These are phyloP conservation scores for Alloplasta piceator DNA, from an alignment of 2,888 invertebrate genomes.

Conservation along the genomic window DNA sequence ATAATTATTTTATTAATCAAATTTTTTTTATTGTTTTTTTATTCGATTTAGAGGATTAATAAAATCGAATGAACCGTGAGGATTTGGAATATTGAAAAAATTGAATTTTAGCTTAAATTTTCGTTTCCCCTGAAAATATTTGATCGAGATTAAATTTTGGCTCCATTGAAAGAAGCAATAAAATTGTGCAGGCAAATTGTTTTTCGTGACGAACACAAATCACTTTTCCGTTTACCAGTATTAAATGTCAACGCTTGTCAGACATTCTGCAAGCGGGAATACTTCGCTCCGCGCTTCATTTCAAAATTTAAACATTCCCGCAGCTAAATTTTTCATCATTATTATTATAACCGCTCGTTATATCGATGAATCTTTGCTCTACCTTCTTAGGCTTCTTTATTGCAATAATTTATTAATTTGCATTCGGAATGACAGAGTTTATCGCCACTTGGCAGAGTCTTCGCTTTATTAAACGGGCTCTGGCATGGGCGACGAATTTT, in stretches of 20 bases:
- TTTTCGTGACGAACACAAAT: not conserved
- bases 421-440: constrained; percentile 48
- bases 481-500: constrained; percentile 53
- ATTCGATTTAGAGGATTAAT: too few relatives aligned
- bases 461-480: constrained; percentile 52
- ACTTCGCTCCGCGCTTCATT: constrained; percentile 13
- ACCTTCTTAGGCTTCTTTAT: not conserved
- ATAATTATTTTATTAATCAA: too few relatives aligned
- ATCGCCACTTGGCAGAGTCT: constrained; percentile 54
- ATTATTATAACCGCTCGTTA: constrained; percentile 49
- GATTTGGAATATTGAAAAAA: too few relatives aligned
- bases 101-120: too few relatives aligned
- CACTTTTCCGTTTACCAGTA: not conserved
- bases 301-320: not conserved
- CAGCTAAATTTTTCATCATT: constrained; percentile 37
- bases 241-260: constrained; percentile 44
- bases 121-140: not conserved
- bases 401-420: constrained; percentile 20
- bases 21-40: too few relatives aligned
- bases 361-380: not conserved
- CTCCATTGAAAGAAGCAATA: constrained; percentile 1
- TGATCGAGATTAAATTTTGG: constrained; percentile 13
- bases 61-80: too few relatives aligned
- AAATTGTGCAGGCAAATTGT: not conserved
- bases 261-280: not conserved